These are phyloP conservation scores for Cassiopea andromeda DNA, from an alignment of 30 jellyfish, hydroid and myxozoan genomes.

Conservation along the genomic window DNA sequence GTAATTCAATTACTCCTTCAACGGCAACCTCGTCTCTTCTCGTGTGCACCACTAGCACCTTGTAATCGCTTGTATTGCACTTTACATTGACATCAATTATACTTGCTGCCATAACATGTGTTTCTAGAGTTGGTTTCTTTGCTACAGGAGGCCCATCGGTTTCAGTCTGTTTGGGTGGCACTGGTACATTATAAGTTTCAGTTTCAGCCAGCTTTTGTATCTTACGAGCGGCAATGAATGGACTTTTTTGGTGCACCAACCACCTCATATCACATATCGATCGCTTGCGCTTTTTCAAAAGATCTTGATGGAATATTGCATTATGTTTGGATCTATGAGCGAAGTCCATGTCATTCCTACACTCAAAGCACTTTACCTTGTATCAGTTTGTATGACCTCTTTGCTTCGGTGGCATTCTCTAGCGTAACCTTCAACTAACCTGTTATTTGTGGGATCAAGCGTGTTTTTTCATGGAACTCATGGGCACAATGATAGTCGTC, in stretches of 20 bases:
- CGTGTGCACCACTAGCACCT: no score
- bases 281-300: slow-evolving; percentile 10
- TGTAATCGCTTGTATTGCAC: background rate
- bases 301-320: slow-evolving; percentile 2
- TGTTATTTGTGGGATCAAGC: slow-evolving; percentile 3
- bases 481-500: background rate
- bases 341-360: slow-evolving; percentile 4
- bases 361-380: background rate
- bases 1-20: no score
- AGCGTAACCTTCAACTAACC: slow-evolving; percentile 15
- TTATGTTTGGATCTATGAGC: background rate
- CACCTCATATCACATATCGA: background rate
- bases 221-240: slow-evolving; percentile 23
- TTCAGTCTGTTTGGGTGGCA: slow-evolving; percentile 18
- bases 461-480: slow-evolving; percentile 4
- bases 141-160: slow-evolving; percentile 31
- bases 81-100: slow-evolving; percentile 14
- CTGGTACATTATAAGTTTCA: slow-evolving; percentile 16
- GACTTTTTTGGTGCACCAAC: background rate
- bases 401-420: slow-evolving; percentile 7
- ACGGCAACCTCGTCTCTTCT: no score
- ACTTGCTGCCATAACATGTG: slow-evolving; percentile 15
- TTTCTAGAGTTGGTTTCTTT: slow-evolving; percentile 24
- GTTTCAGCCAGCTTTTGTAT: slow-evolving; percentile 21
- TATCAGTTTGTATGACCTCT: background rate